Evolutionary conservation across 2,888 invertebrate species (phyloP).

Genomic region (Lomographa bimaculata): DNA sequence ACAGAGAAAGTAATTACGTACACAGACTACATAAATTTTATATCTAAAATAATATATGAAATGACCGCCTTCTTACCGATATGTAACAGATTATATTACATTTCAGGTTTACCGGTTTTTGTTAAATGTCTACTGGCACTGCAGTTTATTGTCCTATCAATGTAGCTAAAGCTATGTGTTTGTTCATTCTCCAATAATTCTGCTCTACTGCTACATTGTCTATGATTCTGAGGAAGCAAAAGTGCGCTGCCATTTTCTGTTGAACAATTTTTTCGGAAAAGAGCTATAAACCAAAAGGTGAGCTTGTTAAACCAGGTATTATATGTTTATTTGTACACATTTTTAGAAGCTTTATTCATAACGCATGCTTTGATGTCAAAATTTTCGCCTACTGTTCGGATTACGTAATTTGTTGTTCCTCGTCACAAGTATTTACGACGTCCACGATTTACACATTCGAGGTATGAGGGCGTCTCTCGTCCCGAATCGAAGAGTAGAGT

Average conservation of each 20-base stretch:
- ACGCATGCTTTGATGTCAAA: constrained; percentile 53
- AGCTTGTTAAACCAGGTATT: constrained; percentile 66
- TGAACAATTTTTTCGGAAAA: constrained; percentile 49
- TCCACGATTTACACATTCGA: constrained; percentile 54
- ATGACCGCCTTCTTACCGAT: too few species aligned
- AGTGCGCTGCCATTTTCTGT: constrained; percentile 79
- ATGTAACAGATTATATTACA: too few species aligned
- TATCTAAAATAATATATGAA: too few species aligned
- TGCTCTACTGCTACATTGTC: too few species aligned
- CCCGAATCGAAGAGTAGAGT: constrained; percentile 61
- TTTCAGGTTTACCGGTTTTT: too few species aligned
- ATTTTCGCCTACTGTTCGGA: constrained; percentile 52
- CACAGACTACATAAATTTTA: too few species aligned
- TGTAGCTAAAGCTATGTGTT: too few species aligned
- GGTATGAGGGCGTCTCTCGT: constrained; percentile 60
- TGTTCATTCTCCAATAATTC: too few species aligned
- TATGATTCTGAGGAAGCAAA: constrained; percentile 58
- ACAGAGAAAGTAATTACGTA: too few species aligned
- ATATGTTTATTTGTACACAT: constrained; percentile 36
- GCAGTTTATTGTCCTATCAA: too few species aligned
- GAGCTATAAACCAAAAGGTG: constrained; percentile 64
- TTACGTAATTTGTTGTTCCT: constrained; percentile 81
- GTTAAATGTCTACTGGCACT: too few species aligned
- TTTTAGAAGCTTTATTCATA: constrained; percentile 46
- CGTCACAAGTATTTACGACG: constrained; percentile 65